Base-by-base conservation (phyloP, 2,888 invertebrate species). In the Meloe dianella region DNA sequence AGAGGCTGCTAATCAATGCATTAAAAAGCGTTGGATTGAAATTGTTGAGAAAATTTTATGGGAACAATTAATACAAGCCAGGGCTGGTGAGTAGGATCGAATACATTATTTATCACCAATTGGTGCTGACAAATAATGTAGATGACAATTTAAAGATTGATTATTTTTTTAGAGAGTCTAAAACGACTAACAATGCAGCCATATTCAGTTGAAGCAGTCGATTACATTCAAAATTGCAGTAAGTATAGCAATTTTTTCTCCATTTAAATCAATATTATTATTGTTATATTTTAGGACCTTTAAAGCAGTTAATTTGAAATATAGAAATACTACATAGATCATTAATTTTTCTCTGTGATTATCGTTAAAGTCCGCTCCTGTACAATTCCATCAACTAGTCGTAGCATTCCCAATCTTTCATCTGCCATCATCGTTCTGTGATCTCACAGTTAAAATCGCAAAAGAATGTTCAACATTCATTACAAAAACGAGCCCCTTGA, bases 401-500 rank as follows among this genome's bases (percentile, higher is more conserved):
- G 3, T 20, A n/a, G 41, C 17, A 17, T 10, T 47, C 2, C 38
- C 7, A 41, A 17, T 10, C n/a, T 20, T 20, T 47, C 20, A 1
- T 22, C 47, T 20, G 22, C 22, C n/a, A 47, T 20, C 20, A 20
- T 41, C n/a, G 17, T 41, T 41, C 47, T 47, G 47, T 47, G 47
- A 47, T 47, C 47, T 47, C 47, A 9, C 3, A 20, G 10, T n/a
- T n/a, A n/a, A 35, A 47, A 22, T 47, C 47, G 47, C 47, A 20
- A 66, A 66, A 59, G 66, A 66, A 66, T 66, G 66, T 59, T 65
- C 60, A 63, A 66, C 63, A 66, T 66, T 66, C 66, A 66, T 66
- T 66, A 63, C 63, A 60, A 67, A 67, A 67, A 65, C 64, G 58
- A 64, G 51, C 68, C 68, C 61, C 68, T 68, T 61, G 63, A 68